phyloP scores from a whole-genome alignment of 1,140 invertebrate species.

The Drosophila dunni region DNA sequence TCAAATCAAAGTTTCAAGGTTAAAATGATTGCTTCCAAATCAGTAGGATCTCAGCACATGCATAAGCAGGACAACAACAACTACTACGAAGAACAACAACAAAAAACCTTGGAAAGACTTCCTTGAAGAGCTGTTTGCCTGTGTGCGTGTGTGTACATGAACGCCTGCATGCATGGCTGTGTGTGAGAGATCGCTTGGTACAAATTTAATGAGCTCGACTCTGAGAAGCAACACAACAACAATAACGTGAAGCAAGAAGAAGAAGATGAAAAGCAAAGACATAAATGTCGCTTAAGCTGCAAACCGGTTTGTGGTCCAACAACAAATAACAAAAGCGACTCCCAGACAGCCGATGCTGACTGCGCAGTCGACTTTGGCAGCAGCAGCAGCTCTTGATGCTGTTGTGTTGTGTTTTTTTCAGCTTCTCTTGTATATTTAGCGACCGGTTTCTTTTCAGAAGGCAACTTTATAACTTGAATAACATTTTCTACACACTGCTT shows the following conservation, averaged over 20 bases:
- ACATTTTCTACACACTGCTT: slow-evolving; percentile 32
- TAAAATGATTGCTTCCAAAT: slow-evolving; percentile 19
- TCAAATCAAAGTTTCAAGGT: slow-evolving; percentile 32
- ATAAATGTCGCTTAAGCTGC: slow-evolving; percentile 57
- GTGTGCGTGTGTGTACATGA: neutral
- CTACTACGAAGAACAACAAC: neutral
- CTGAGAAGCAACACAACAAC: slow-evolving; percentile 8
- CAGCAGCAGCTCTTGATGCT: slow-evolving; percentile 19
- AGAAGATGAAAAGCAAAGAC: slow-evolving; percentile 32
- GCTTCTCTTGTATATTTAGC: slow-evolving; percentile 51
- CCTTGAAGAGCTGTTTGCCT: slow-evolving; percentile 9
- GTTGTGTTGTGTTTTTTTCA: slow-evolving; percentile 35
- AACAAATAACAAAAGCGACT: slow-evolving; percentile 34
- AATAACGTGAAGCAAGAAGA: neutral
- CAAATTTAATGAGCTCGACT: slow-evolving; percentile 49
- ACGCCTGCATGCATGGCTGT: neutral
- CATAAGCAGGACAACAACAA: neutral
- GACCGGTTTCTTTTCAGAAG: slow-evolving; percentile 49
- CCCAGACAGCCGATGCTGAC: slow-evolving; percentile 20
- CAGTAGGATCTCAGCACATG: slow-evolving; percentile 7
- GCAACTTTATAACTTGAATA: slow-evolving; percentile 48
- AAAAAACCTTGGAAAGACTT: slow-evolving; percentile 27
- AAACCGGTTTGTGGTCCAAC: slow-evolving; percentile 35
- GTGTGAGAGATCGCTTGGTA: slow-evolving; percentile 31
- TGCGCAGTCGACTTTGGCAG: neutral